Evolutionary conservation across 2,797 vertebrate genomes (phyloP).

Genomic region (Dermochelys coriacea): DNA sequence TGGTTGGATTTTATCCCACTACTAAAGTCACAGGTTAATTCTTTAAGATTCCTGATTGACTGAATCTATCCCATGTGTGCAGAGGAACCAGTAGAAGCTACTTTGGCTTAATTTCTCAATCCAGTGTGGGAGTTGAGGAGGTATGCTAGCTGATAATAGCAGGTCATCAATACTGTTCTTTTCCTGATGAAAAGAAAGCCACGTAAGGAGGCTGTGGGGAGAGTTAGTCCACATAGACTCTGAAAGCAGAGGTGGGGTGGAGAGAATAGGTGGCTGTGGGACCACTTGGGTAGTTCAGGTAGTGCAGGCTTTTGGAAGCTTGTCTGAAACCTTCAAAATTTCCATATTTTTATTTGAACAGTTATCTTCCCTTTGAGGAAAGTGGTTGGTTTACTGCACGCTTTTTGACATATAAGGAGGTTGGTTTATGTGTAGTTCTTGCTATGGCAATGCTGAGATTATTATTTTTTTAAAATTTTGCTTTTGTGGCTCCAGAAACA

Average conservation of each 20-base stretch:
- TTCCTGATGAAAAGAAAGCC: not conserved
- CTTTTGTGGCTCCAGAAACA: not conserved
- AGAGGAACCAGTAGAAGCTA: not conserved
- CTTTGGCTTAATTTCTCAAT: not conserved
- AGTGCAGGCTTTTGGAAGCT: fast-evolving
- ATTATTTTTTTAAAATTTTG: not conserved
- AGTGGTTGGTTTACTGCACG: not conserved
- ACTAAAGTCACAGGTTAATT: not conserved
- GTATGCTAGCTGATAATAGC: not conserved
- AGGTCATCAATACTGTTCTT: not conserved
- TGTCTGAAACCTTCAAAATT: not conserved
- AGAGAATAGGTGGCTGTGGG: not conserved
- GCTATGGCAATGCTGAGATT: not conserved
- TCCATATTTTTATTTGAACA: too few species aligned
- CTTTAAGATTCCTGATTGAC: too few species aligned
- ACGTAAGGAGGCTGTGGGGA: not conserved
- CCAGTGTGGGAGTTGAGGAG: not conserved
- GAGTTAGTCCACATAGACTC: not conserved
- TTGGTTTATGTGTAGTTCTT: not conserved
- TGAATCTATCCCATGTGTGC: not conserved
- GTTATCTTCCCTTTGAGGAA: not conserved
- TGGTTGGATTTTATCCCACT: not conserved
- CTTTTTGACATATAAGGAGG: not conserved
- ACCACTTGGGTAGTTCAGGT: fast-evolving
- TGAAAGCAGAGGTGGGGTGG: not conserved